Base-by-base conservation (phyloP, 1,140 invertebrate species). In the Philopotamus ludificatus region DNA sequence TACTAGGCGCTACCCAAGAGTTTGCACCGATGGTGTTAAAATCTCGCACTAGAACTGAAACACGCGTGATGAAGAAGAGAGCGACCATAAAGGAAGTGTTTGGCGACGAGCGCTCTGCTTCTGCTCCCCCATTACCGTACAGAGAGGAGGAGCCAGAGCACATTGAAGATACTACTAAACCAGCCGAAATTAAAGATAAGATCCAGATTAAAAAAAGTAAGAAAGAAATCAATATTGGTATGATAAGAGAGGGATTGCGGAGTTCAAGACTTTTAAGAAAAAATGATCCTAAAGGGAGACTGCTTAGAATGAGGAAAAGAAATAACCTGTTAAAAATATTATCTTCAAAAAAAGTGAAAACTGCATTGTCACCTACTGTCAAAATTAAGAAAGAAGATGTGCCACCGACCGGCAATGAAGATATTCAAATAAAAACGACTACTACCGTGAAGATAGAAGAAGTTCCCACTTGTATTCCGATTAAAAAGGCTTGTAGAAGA, bases 61-160 rank as follows among this genome's bases (percentile, higher is more conserved):
- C 86, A n/a, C 82, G 87, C 67, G 81, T 89, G 16, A 76, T 90
- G 71, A 89, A 90, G 74, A 86, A 89, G 70, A 81, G 87, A 70
- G 88, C 89, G 8, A 90, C 88, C 1, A 91, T 91, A 25, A 85
- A 87, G 66, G 89, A 90, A 75, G 88, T 91, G 0, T 92, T 91
- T 74, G 89, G 89, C 1, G 88, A 87, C 28, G 85, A 88, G 72
- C 75, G 87, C 7, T 87, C 87, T 0, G 86, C 87, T 0, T 86
- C 85, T 0, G 85, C 85, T 0, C 85, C 85, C 0, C 85, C 85
- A 0, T 82, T 66, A 8, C 74, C 76, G 16, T 75, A 73, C 0
- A 76, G 76, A 3, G 65, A 72, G 1, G 39, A 23, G 3, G 57
- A 58, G 26, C 41, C 64, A 1, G 15, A 20, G 2, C 44, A 26